Evolutionary conservation across 1,140 invertebrate genomes (phyloP).

Genomic region (Eupeodes corollae): DNA sequence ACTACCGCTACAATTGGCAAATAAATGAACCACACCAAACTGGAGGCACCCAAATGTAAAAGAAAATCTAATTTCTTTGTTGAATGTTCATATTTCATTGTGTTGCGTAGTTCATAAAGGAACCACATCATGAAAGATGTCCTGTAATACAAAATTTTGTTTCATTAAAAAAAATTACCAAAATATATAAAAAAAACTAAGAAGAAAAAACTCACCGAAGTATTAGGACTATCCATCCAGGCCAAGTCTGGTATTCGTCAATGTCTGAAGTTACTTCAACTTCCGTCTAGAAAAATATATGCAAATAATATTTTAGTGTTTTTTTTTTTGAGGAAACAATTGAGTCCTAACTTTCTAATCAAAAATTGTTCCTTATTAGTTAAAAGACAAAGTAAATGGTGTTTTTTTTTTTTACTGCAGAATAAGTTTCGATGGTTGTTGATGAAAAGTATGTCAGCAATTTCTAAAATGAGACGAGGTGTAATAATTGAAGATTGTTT

Average conservation of each 20-base stretch:
- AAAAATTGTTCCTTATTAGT: too few species aligned
- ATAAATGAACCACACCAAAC: constrained; percentile 96
- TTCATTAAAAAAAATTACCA: neutral
- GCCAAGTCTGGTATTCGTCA: constrained; percentile 94
- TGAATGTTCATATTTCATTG: constrained; percentile 87
- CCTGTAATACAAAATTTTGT: constrained; percentile 44
- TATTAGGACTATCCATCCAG: constrained; percentile 83
- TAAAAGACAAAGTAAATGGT: too few species aligned
- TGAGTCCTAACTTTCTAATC: too few species aligned
- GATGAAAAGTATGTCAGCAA: too few species aligned
- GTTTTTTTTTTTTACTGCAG: too few species aligned
- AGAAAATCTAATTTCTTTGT: constrained; percentile 83
- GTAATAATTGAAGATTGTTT: too few species aligned
- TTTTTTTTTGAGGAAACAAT: too few species aligned
- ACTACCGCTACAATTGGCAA: constrained; percentile 88
- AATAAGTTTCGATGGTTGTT: too few species aligned
- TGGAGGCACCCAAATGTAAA: constrained; percentile 92
- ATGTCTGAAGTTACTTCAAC: constrained; percentile 92
- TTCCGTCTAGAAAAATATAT: constrained; percentile 60
- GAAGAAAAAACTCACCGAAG: constrained; percentile 17
- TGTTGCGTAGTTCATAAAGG: constrained; percentile 79
- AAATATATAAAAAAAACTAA: neutral
- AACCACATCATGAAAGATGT: constrained; percentile 91
- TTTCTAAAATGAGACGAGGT: too few species aligned
- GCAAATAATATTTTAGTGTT: neutral